phyloP scores from a whole-genome alignment of 37 sponge, comb jelly and placozoan species.

The Chondrilla cf. caribensis region DNA sequence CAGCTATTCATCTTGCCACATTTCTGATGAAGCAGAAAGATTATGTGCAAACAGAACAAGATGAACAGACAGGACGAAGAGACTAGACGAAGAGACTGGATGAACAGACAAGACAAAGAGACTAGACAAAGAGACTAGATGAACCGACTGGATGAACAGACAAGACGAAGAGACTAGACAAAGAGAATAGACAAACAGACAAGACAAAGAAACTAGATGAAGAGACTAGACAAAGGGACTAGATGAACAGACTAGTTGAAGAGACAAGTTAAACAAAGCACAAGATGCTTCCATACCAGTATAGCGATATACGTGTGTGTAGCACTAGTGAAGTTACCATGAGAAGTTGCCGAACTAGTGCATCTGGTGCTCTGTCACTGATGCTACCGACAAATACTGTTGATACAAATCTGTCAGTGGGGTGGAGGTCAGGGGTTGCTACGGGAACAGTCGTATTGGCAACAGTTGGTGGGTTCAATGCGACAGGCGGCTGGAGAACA shows the following conservation, averaged over 20 bases:
- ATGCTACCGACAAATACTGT: slow-evolving; percentile 99
- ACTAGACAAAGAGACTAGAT: neutral
- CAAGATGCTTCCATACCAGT: too few relatives aligned
- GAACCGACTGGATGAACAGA: neutral
- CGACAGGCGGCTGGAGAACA: neutral
- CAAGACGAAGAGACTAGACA: too few relatives aligned
- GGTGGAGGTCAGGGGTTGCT: neutral
- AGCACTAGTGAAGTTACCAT: slow-evolving; percentile 85
- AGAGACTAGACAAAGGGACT: too few relatives aligned
- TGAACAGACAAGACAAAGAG: too few relatives aligned
- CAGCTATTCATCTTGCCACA: slow-evolving; percentile 93
- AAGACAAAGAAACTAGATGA: too few relatives aligned
- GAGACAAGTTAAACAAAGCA: too few relatives aligned
- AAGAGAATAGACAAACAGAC: too few relatives aligned
- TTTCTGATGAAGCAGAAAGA: slow-evolving; percentile 42
- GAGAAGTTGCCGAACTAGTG: slow-evolving; percentile 87
- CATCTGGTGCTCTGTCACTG: slow-evolving; percentile 87
- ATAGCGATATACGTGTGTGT: too few relatives aligned
- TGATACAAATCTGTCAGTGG: slow-evolving; percentile 23
- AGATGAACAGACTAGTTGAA: too few relatives aligned
- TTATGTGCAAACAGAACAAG: slow-evolving; percentile 2
- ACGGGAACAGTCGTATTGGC: too few relatives aligned
- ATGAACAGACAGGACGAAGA: neutral
- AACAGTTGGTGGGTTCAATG: neutral
- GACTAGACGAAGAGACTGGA: too few relatives aligned